A percentile compares a stretch with the other conserved stretches of the same genome.
Conservation (phyloP, 2,797 vertebrate genomes). For the Buphagus erythrorhynchus region DNA sequence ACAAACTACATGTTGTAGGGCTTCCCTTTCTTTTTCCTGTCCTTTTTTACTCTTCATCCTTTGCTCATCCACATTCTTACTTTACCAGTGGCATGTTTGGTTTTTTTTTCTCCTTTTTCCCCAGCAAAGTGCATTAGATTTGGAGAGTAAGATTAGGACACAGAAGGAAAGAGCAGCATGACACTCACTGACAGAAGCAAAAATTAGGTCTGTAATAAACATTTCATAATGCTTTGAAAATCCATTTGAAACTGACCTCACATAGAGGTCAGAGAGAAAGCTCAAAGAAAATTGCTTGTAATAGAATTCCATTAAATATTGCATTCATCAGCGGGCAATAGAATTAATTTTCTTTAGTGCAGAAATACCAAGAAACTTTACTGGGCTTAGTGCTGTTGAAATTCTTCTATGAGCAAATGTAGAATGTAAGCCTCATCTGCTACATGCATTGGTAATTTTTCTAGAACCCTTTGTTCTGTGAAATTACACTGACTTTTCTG, state of each 20-base stretch:
- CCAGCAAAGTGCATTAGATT: neutral
- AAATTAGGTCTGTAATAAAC: neutral
- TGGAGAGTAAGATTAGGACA: neutral
- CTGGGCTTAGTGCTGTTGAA: neutral
- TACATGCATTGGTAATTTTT: neutral
- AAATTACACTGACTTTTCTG: neutral
- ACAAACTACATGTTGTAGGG: neutral
- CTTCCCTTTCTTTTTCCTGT: neutral
- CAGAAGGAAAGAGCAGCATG: neutral
- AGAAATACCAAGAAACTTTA: neutral
- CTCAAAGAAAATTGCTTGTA: neutral
- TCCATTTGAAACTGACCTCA: neutral
- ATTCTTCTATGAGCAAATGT: neutral
- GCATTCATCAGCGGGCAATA: neutral
- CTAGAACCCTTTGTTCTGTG: accelerated
- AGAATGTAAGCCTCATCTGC: neutral
- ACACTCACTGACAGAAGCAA: neutral
- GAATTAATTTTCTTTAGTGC: neutral
- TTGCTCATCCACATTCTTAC: accelerated
- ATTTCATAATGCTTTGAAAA: neutral
- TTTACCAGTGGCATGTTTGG: neutral
- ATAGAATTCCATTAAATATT: neutral
- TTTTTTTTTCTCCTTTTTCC: neutral
- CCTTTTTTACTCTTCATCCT: neutral
- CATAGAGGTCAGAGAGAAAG: neutral